These are phyloP conservation scores for Chymomyza procnemis DNA, from an alignment of 2,888 invertebrate genomes.

Conservation along the genomic window DNA sequence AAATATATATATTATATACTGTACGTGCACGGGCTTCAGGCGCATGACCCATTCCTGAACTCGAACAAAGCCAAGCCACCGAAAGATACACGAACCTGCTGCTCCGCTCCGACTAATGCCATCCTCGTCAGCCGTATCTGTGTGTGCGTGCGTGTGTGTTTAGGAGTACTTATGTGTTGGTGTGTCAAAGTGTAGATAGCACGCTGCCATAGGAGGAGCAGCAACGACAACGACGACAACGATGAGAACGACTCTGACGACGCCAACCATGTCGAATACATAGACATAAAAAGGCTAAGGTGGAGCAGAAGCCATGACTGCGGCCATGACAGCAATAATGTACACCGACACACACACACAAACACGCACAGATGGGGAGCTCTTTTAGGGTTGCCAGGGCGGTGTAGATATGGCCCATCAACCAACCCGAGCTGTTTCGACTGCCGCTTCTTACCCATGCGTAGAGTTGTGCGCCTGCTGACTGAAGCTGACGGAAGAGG, in stretches of 20 bases:
- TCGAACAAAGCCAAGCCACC: constrained; percentile 49
- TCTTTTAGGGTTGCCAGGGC: constrained; percentile 54
- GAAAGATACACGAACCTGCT: constrained; percentile 57
- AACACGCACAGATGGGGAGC: constrained; percentile 5
- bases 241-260: constrained; percentile 41
- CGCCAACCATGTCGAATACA: constrained; percentile 64
- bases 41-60: constrained; percentile 77
- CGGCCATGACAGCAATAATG: constrained; percentile 74
- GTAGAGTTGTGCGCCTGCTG: background rate
- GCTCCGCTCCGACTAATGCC: constrained; percentile 60
- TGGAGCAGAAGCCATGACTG: constrained; percentile 77
- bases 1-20: constrained; percentile 37
- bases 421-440: constrained; percentile 35
- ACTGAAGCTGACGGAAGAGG: background rate
- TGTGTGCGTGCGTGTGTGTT: background rate
- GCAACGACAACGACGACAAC: constrained; percentile 18
- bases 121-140: constrained; percentile 51
- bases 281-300: constrained; percentile 66
- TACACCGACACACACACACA: constrained; percentile 34
- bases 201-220: constrained; percentile 65
- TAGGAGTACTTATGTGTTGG: constrained; percentile 44
- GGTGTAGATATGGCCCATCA: constrained; percentile 28
- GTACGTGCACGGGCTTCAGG: constrained; percentile 49
- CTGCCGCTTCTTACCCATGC: constrained; percentile 26
- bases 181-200: constrained; percentile 67